Evolutionary conservation across 2,888 invertebrate genomes (phyloP).

Genomic region (Macrostomum cliftonense): DNA sequence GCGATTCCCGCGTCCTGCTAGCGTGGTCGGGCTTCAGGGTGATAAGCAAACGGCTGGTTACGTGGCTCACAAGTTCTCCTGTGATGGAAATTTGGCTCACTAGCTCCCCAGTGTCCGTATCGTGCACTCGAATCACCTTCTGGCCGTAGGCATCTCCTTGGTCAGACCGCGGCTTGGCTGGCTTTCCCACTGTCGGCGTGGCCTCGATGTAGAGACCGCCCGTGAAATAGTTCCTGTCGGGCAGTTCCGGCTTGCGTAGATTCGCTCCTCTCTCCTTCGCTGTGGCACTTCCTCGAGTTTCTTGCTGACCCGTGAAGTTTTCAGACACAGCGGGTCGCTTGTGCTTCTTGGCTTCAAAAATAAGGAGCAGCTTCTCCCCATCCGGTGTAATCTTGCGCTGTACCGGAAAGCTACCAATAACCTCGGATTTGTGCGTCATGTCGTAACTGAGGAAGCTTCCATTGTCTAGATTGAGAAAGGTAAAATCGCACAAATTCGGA

Average conservation of each 20-base stretch:
- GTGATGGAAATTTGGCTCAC: constrained; percentile 7
- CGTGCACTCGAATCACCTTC: constrained; percentile 6
- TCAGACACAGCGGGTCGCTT: neutral
- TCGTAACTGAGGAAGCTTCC: constrained; percentile 3
- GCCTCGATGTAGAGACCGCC: constrained; percentile 3
- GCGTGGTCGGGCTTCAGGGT: constrained; percentile 11
- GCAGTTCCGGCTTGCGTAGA: constrained; percentile 10
- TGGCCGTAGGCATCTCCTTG: constrained; percentile 1
- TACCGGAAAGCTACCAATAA: constrained; percentile 4
- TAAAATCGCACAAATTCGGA: constrained; percentile 3
- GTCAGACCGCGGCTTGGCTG: neutral
- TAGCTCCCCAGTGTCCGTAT: constrained; percentile 2
- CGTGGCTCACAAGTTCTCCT: constrained; percentile 4
- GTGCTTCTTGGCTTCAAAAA: constrained; percentile 2
- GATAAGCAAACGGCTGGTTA: constrained; percentile 5
- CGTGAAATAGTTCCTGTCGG: constrained; percentile 8
- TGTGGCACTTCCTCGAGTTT: constrained; percentile 2
- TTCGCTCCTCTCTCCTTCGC: neutral
- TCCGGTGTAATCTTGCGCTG: constrained; percentile 7
- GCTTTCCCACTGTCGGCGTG: neutral
- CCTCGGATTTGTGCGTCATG: constrained; percentile 4
- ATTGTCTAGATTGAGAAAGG: constrained; percentile 5
- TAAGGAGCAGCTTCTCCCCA: constrained; percentile 6
- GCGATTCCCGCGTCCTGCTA: constrained; percentile 4
- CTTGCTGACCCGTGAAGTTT: constrained; percentile 1